Evolutionary conservation across 1,140 invertebrate genomes (phyloP), one percentile per base, ranked within the genome.

Genomic region (Apis florea): DNA sequence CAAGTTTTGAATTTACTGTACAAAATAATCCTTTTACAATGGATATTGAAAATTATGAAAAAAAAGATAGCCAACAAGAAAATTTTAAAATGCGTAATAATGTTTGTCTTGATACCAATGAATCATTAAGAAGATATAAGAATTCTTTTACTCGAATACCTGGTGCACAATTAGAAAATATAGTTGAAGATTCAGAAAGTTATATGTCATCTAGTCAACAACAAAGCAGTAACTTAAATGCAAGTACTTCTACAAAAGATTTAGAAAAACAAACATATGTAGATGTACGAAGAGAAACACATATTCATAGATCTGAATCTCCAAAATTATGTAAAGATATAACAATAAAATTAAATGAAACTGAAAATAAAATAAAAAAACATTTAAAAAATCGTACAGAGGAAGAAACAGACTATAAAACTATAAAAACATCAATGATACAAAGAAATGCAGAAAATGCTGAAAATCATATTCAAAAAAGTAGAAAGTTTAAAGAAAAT

Each of bases 1-100:
- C 95, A 6, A 96, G 95, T 91, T 96, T 96, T 92, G 95, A 96
- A 92, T 94, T 96, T 81, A 95, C 95, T 5, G 92, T 96, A n/a
- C 91, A 94, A 75, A 93, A 94, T 66, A 93, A 88, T 85, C 92
- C 90, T 49, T 89, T 90, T 59, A 47, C 88, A 12, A 0, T 85
- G 1, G 90, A 92, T 2, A 67, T 75, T 15, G 91, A 91, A 15
- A 77, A 94, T 93, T 82, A 94, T 91, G 64, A 95, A 89, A 84
- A 91, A 90, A 58, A 93, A 89, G 93, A 77, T 90, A 91, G 80
- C 85, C 82, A 92, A 92, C 64, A 91, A 92, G 73, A 68, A 89
- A 54, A 90, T 89, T 21, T 91, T 86, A 86, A 83, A 77, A 68
- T 91, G 90, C 76, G 88, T 87, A 85, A 76, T 85, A 87, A 70